These are phyloP conservation scores for Eurypyga helias DNA, from an alignment of 2,113 vertebrate species.

Conservation along the genomic window DNA sequence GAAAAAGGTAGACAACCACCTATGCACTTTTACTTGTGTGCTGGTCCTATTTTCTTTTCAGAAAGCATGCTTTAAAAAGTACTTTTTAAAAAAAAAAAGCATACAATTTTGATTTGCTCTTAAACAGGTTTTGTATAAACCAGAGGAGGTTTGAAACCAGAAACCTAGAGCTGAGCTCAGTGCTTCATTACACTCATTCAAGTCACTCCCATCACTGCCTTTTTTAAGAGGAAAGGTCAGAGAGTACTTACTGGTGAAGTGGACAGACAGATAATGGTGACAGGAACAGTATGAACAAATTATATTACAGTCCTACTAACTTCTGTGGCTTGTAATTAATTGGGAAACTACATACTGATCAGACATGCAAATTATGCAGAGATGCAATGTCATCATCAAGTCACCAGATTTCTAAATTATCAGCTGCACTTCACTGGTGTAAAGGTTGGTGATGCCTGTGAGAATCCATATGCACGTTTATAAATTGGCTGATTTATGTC, in stretches of 20 bases:
- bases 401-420: background rate
- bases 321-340: background rate
- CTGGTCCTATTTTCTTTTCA: background rate
- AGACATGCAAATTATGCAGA: slow-evolving; percentile 1
- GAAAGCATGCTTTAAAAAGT: background rate
- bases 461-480: background rate
- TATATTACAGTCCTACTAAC: background rate
- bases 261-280: background rate
- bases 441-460: background rate
- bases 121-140: background rate
- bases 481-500: background rate
- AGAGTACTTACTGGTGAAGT: background rate
- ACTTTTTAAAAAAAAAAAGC: background rate
- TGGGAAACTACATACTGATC: background rate
- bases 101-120: background rate
- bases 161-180: background rate
- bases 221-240: background rate
- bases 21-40: background rate
- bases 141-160: background rate
- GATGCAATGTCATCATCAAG: background rate
- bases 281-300: background rate
- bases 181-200: background rate
- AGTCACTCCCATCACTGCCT: background rate
- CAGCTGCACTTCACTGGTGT: background rate
- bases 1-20: background rate